Conservation (phyloP, 64 coral and sea anemone species). For the Montipora capricornis region DNA sequence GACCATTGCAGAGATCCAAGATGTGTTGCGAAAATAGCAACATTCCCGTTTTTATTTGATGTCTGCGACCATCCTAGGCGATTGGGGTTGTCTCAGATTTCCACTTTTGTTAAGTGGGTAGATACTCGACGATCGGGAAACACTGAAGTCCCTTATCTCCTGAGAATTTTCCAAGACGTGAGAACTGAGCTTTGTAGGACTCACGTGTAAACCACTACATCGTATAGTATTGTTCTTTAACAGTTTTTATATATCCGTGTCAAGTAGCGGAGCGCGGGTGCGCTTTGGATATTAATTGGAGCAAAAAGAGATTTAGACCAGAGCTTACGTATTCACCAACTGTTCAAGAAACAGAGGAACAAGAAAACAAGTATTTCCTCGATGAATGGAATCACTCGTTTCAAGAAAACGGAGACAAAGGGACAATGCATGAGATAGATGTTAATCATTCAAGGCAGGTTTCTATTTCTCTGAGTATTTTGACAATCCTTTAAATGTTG, state of each 20-base stretch:
- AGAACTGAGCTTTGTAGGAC: no score
- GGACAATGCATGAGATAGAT: slow-evolving; percentile 42
- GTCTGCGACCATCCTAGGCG: no score
- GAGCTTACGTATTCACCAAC: slow-evolving; percentile 23
- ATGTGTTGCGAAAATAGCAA: no score
- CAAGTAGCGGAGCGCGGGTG: slow-evolving; percentile 78
- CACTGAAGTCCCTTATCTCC: no score
- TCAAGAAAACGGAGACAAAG: background rate
- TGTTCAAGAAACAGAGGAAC: background rate
- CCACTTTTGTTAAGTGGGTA: no score
- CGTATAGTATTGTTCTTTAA: background rate
- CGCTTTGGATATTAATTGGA: slow-evolving; percentile 64
- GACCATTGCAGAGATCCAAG: no score
- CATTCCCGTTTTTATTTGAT: no score
- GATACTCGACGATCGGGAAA: no score
- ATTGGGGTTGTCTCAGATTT: no score
- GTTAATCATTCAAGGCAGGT: slow-evolving; percentile 44
- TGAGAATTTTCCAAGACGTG: no score
- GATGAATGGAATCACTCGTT: background rate
- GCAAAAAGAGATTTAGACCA: slow-evolving; percentile 71
- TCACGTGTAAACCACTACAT: no score
- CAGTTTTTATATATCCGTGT: slow-evolving; percentile 50
- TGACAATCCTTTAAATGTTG: no score
- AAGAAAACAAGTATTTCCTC: background rate
- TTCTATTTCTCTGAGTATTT: background rate